Evolutionary conservation across 2,888 invertebrate genomes (phyloP), one percentile per base, ranked within the genome.

Genomic region (Harpalus rubripes): DNA sequence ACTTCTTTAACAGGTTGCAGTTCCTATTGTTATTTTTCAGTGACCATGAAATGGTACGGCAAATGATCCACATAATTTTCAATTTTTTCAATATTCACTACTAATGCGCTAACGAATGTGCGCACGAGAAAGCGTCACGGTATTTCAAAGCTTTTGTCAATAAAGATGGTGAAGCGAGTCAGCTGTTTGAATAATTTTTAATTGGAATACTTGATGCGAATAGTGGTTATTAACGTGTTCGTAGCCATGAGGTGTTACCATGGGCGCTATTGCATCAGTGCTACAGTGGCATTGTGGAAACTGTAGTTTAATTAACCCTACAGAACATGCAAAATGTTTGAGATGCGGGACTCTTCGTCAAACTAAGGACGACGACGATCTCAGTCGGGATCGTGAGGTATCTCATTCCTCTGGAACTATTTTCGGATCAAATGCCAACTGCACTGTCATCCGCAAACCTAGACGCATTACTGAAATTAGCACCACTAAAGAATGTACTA

Each of bases 211-310:
- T 85, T 80, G 52, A 65, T 68, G 80, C 72, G 72, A 80, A 80
- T 80, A 80, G 80, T 65, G 41, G 80, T 79, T 72, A 79, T 85
- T 85, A 85, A 80, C 74, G 86, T 81, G 81, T 82, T 86, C 76
- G 86, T 87, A 91, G 92, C 91, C 91, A 93, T 93, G 93, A 92
- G 91, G 90, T 91, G 89, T 89, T 90, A 93, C 91, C 91, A 97
- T 97, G 97, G 97, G 97, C 92, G 96, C 97, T 92, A 97, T 97
- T 93, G 96, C 97, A 92, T 97, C 97, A 92, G 97, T 97, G 93
- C 94, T 97, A 92, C 97, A 97, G 93, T 97, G 97, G 97, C 96
- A 96, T 93, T 97, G 97, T 94, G 94, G 94, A 92, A 94, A 95
- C 92, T 97, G 97, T 93, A 95, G 95, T 92, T 94, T 96, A 92